Evolutionary conservation across 1,140 invertebrate species (phyloP).

Genomic region (Pseudomyrmex cubaensis): DNA sequence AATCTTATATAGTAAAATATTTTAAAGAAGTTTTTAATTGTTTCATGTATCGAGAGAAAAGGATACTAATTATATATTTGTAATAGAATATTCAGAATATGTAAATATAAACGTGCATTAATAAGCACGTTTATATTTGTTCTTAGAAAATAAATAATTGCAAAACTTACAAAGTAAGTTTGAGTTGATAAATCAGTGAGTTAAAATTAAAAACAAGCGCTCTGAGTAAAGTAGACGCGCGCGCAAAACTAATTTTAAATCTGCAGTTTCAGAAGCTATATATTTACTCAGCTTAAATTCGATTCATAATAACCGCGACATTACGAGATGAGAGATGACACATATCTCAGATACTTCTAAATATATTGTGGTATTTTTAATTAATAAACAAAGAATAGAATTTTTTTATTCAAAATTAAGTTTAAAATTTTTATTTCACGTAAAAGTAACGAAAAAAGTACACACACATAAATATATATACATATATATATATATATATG

Average conservation of each 20-base stretch:
- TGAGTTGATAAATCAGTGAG: background rate
- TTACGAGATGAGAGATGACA: constrained; percentile 13
- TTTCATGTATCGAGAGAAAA: too few species aligned
- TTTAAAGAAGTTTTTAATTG: too few species aligned
- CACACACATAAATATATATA: too few species aligned
- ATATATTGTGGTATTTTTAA: too few species aligned
- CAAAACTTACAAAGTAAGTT: background rate
- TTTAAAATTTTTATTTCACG: too few species aligned
- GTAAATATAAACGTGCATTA: background rate
- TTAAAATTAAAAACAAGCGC: background rate
- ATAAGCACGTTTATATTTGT: background rate
- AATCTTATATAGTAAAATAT: background rate
- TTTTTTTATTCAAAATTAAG: too few species aligned
- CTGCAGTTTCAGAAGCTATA: background rate
- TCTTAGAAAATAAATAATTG: background rate
- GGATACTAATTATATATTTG: too few species aligned
- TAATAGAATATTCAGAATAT: background rate
- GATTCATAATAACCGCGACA: constrained; percentile 3
- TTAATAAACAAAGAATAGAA: too few species aligned
- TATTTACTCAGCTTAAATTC: constrained; percentile 6
- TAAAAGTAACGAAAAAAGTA: too few species aligned
- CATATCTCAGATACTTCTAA: too few species aligned
- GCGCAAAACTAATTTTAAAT: constrained; percentile 34
- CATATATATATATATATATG: too few species aligned
- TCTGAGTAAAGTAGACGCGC: background rate